Conservation (phyloP, 2,113 vertebrate genomes). For the Eonycteris spelaea region DNA sequence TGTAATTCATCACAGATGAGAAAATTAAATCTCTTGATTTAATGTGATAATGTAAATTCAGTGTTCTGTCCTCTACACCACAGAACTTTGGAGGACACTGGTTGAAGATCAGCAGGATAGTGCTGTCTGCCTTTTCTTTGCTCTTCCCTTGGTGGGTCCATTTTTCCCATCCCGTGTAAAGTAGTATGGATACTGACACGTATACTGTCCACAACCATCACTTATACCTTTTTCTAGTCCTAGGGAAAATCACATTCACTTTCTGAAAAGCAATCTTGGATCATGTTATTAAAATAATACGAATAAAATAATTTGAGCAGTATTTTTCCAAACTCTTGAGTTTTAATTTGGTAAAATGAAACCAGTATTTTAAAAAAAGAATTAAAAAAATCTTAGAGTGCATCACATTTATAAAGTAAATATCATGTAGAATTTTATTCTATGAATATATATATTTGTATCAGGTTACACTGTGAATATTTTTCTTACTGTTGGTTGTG, state of each 20-base stretch:
- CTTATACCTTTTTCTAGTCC: not conserved
- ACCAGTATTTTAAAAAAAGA: not conserved
- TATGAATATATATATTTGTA: not conserved
- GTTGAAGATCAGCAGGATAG: not conserved
- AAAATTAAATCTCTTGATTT: not conserved
- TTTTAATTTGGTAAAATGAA: conserved; percentile 27
- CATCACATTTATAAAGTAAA: not conserved
- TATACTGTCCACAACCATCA: not conserved
- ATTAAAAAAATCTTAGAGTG: not conserved
- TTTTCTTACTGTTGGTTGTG: not conserved
- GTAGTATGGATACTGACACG: not conserved
- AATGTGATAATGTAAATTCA: not conserved
- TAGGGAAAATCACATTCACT: not conserved
- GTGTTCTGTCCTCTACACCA: not conserved
- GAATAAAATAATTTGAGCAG: not conserved
- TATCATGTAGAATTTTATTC: not conserved
- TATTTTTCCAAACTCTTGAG: not conserved
- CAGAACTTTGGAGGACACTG: not conserved
- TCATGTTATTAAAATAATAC: not conserved
- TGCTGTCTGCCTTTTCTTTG: not conserved
- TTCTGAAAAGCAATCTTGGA: not conserved
- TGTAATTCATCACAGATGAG: not conserved
- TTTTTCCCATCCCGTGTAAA: not conserved
- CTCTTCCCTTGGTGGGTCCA: not conserved
- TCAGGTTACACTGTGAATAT: not conserved